Conservation (phyloP, 2,888 invertebrate species). For the Brachyptera risi region DNA sequence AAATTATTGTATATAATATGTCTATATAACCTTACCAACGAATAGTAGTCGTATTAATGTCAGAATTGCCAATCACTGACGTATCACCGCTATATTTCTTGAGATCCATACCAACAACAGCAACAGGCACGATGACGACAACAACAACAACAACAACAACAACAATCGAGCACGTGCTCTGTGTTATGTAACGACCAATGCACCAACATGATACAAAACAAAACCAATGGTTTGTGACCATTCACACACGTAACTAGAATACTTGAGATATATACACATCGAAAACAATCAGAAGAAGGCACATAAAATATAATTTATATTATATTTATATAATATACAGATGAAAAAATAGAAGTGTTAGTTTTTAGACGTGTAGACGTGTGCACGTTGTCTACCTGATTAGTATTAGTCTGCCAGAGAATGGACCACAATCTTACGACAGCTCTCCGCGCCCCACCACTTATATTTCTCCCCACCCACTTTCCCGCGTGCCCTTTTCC, state of each 20-base stretch:
- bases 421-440: conserved; percentile 4
- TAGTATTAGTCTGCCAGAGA: not conserved
- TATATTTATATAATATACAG: too few relatives aligned
- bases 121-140: not conserved
- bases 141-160: conserved; percentile 15
- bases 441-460: not conserved
- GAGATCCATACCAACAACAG: conserved; percentile 22
- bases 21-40: too few relatives aligned
- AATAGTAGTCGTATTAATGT: too few relatives aligned
- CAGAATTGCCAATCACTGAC: not conserved
- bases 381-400: conserved; percentile 11
- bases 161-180: conserved; percentile 1
- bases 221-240: too few relatives aligned
- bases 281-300: too few relatives aligned
- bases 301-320: too few relatives aligned
- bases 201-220: too few relatives aligned
- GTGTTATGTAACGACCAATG: not conserved
- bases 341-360: not conserved
- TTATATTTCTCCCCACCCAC: not conserved
- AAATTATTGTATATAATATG: too few relatives aligned
- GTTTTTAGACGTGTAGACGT: not conserved
- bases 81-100: conserved; percentile 24
- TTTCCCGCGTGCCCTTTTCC: not conserved
- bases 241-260: not conserved
- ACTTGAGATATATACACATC: not conserved